Base-by-base conservation (phyloP, 2,797 vertebrate genomes). In the Oophaga sylvatica region DNA sequence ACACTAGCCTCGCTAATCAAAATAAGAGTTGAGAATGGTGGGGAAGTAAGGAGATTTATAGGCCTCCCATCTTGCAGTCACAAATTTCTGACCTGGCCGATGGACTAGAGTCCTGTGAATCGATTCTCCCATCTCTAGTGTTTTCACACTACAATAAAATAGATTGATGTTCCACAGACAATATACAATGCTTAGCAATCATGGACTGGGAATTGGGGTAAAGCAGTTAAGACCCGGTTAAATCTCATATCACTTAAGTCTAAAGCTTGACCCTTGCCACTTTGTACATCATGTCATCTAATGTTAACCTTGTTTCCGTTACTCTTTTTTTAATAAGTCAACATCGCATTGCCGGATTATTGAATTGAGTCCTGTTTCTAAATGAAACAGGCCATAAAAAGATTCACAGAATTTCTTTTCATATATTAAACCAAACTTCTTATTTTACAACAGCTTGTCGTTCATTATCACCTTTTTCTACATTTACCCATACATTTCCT, bases 181-280 rank as follows among this genome's bases (percentile, higher is more conserved):
- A 59, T 31, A 57, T 48, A 29, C 26, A 78, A 29, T 29, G n/a
- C 75, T 56, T 77, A 78, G 29, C 81, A 83, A 73, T 73, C 68
- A 41, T 59, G 12, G 2, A 83, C 20, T 71, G 67, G 65, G 45
- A 53, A 71, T 13, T 13, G 48, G 63, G 60, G 29, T 57, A 67
- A 81, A 67, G 10, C 45, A 81, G 62, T 41, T 17, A 67, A 70
- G 63, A 56, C 80, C 22, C 29, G n/a, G 63, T 63, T 80, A 35
- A 41, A 59, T 80, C 2, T 17, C 11, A 9, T 13, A 26, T 56
- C 31, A 26, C 80, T 65, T 81, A n/a, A 26, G 81, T 82, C 67
- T 62, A 67, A 65, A 65, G 45, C 81, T 35, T 75, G 68, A 62
- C 82, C 65, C 68, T 73, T 41, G 29, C 59, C 20, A 75, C 11